These are phyloP conservation scores for Sebastes trivittatus DNA, from an alignment of 2,797 vertebrate species.

Conservation along the genomic window DNA sequence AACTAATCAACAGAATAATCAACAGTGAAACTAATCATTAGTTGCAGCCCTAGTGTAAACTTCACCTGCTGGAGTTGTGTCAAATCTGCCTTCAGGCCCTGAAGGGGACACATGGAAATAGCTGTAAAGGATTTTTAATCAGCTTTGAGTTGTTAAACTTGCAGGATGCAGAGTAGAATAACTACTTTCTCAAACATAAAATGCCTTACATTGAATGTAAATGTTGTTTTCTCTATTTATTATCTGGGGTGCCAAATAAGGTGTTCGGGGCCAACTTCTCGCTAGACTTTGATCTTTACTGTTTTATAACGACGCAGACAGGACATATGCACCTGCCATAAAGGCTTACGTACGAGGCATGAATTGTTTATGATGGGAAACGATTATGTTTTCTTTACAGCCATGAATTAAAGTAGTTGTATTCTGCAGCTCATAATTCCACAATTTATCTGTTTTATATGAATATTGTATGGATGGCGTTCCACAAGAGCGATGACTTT, in stretches of 20 bases:
- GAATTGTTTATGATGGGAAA: not conserved
- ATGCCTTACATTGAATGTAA: not conserved
- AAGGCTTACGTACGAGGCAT: not conserved
- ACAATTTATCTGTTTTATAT: constrained; percentile 34
- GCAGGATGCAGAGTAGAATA: not conserved
- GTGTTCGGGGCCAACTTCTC: not conserved
- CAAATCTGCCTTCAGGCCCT: not conserved
- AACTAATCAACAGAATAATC: too few species aligned
- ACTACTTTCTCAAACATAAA: not conserved
- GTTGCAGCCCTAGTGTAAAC: not conserved
- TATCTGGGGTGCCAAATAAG: not conserved
- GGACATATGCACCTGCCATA: not conserved
- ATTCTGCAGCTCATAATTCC: constrained; percentile 30
- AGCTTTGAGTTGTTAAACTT: not conserved
- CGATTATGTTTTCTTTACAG: constrained; percentile 6
- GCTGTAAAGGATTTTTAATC: not conserved
- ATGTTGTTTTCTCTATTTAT: not conserved
- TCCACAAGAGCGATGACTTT: constrained; percentile 25
- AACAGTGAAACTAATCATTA: too few species aligned
- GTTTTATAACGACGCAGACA: not conserved
- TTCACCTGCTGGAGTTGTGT: not conserved
- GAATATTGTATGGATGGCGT: constrained; percentile 36
- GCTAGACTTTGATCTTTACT: not conserved
- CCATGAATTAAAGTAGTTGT: not conserved
- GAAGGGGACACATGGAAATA: not conserved